Evolutionary conservation across 2,797 vertebrate species (phyloP), one percentile per base, ranked within the genome.

Genomic region (Crypturellus tataupa): DNA sequence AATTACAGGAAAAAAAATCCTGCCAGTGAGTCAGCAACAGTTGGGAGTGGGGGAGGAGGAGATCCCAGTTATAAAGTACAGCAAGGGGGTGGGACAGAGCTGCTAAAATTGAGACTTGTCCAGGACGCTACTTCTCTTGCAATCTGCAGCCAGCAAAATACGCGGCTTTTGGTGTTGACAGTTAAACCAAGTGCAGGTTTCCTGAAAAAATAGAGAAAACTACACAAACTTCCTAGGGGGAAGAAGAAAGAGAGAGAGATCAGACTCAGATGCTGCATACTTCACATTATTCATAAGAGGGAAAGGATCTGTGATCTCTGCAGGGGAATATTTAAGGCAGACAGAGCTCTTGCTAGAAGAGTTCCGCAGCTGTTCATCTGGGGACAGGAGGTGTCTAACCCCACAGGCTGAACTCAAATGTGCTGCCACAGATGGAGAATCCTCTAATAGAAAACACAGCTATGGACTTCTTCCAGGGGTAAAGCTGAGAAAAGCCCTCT

Each of bases 1-100:
- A 80, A 71, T 92, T 81, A 64, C 8, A 81, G 39, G 55, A 15
- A 33, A 82, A 70, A 25, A 84, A 92, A 19, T 3, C 12, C 42
- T 90, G 44, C 44, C 31, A 46, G 49, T 85, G 69, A 89, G n/a
- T 93, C 59, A 85, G 58, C 14, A 83, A 56, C n/a, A 87, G 83
- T 4, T 93, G 51, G n/a, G 31, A 67, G 12, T 49, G 19, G n/a
- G 37, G 44, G 69, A 86, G 75, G 53, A 89, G 58, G 88, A 95
- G 93, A 80, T 75, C 25, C 35, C 68, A 55, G 12, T 60, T 65
- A 64, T 44, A 64, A 79, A 73, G 35, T 44, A 27, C 19, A 89
- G 68, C 23, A 60, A 83, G 12, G 9, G 24, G 56, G 31, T 85
- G 47, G 31, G 3, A 64, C 31, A 16, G 53, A 33, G 4, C 24